phyloP scores from a whole-genome alignment of 2,888 invertebrate species.

The Abrostola triplasia region DNA sequence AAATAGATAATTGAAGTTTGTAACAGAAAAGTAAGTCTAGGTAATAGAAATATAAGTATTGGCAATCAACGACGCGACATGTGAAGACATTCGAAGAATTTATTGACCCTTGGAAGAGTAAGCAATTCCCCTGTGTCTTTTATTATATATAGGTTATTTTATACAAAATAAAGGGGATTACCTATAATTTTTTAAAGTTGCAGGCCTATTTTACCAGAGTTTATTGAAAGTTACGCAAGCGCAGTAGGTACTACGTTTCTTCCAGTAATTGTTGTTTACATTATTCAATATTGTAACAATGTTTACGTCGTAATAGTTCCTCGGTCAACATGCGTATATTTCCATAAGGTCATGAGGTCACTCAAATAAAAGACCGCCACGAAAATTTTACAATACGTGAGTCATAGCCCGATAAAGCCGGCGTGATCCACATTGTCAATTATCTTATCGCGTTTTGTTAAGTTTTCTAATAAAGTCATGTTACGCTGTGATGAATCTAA shows the following conservation, averaged over 20 bases:
- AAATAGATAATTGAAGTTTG: too few relatives aligned
- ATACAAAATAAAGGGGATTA: too few relatives aligned
- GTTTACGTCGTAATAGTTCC: slow-evolving; percentile 23
- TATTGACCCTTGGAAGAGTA: too few relatives aligned
- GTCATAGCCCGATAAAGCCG: slow-evolving; percentile 39
- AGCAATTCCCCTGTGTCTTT: too few relatives aligned
- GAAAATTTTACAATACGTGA: slow-evolving; percentile 28
- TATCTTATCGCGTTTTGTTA: slow-evolving; percentile 44
- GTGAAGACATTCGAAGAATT: too few relatives aligned
- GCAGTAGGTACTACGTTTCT: not conserved
- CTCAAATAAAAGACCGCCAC: slow-evolving; percentile 29
- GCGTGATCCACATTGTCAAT: slow-evolving; percentile 37
- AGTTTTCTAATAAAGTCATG: slow-evolving; percentile 14
- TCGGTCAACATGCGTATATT: slow-evolving; percentile 20
- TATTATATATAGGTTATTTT: too few relatives aligned
- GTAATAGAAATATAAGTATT: too few relatives aligned
- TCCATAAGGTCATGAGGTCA: slow-evolving; percentile 36
- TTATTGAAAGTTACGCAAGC: not conserved
- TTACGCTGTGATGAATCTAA: slow-evolving; percentile 17
- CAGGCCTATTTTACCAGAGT: too few relatives aligned
- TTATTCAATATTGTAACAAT: not conserved
- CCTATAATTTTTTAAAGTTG: too few relatives aligned
- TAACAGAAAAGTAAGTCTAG: too few relatives aligned
- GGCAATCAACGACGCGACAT: too few relatives aligned
- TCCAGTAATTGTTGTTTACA: not conserved